phyloP scores from a whole-genome alignment of 2,797 vertebrate genomes.

The Ataeniobius toweri region DNA sequence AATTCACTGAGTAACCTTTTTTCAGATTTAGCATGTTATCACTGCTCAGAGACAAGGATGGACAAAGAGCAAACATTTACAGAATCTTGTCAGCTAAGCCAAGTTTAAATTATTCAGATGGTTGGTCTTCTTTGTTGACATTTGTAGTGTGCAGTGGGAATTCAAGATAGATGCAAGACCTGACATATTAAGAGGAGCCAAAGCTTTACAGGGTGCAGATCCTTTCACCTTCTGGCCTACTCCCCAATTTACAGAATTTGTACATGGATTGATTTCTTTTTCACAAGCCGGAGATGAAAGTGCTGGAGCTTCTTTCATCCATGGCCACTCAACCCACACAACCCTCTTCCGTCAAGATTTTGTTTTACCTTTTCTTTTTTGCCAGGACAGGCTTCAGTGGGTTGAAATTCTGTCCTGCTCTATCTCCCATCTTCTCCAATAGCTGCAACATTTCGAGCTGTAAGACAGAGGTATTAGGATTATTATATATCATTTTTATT shows the following conservation, averaged over 20 bases:
- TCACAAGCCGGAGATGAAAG: constrained; percentile 61
- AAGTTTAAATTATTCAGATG: constrained; percentile 39
- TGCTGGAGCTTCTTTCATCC: constrained; percentile 57
- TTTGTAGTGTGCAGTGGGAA: constrained; percentile 1
- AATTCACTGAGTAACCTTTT: background rate
- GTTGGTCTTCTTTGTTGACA: constrained; percentile 18
- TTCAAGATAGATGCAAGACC: constrained; percentile 5
- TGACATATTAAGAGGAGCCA: constrained; percentile 6
- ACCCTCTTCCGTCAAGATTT: constrained; percentile 36
- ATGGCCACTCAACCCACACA: constrained; percentile 52
- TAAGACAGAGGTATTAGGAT: constrained; percentile 53
- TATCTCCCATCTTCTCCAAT: constrained; percentile 46
- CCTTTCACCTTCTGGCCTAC: constrained; percentile 39
- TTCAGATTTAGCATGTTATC: constrained; percentile 18
- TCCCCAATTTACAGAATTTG: constrained; percentile 40
- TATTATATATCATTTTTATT: constrained; percentile 60
- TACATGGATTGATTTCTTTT: constrained; percentile 40
- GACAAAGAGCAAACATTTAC: constrained; percentile 22
- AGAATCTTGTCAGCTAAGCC: constrained; percentile 21
- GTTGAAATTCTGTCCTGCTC: constrained; percentile 52
- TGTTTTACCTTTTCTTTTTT: constrained; percentile 39
- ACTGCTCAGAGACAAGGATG: constrained; percentile 18
- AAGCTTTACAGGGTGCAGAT: constrained; percentile 29
- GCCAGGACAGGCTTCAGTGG: constrained; percentile 44
- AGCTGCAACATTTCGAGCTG: constrained; percentile 56